Conservation (phyloP, 1,140 invertebrate genomes). For the Pseudomyrmex gracilis region DNA sequence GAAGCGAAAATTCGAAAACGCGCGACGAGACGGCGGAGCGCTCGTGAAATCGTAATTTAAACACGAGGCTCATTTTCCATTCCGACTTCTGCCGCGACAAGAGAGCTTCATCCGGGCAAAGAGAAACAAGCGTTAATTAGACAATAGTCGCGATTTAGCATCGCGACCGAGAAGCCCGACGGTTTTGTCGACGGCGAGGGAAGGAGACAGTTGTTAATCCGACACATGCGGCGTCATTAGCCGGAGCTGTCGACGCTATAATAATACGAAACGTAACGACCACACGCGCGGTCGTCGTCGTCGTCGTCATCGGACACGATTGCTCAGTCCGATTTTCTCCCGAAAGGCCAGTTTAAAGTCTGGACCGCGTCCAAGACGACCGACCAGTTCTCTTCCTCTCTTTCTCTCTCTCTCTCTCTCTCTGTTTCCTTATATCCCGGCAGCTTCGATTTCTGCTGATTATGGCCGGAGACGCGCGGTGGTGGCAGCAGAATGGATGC, state of each 20-base stretch:
- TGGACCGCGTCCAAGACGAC: slow-evolving; percentile 57
- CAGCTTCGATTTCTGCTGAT: slow-evolving; percentile 66
- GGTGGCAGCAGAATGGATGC: slow-evolving; percentile 1
- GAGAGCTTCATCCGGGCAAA: too few relatives aligned
- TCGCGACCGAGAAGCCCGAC: neutral
- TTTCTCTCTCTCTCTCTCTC: neutral
- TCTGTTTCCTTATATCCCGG: neutral
- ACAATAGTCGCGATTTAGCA: slow-evolving; percentile 13
- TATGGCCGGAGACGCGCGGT: slow-evolving; percentile 53
- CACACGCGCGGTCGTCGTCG: slow-evolving; percentile 19
- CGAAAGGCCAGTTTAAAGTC: slow-evolving; percentile 51
- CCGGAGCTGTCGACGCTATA: slow-evolving; percentile 32
- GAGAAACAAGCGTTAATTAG: neutral
- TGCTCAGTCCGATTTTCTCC: slow-evolving; percentile 26
- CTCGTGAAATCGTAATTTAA: neutral
- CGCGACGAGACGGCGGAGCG: neutral
- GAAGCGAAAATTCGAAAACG: neutral
- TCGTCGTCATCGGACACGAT: neutral
- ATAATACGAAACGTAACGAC: slow-evolving; percentile 38
- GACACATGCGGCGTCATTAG: slow-evolving; percentile 30
- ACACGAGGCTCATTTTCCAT: neutral
- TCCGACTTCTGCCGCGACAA: neutral
- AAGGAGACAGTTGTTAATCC: neutral
- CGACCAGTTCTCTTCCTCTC: slow-evolving; percentile 16
- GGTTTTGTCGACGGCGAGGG: neutral